Percentiles rank a stretch among this genome's conserved stretches.
phyloP scores from a whole-genome alignment of 1,140 invertebrate species.

The Zophobas atratus region DNA sequence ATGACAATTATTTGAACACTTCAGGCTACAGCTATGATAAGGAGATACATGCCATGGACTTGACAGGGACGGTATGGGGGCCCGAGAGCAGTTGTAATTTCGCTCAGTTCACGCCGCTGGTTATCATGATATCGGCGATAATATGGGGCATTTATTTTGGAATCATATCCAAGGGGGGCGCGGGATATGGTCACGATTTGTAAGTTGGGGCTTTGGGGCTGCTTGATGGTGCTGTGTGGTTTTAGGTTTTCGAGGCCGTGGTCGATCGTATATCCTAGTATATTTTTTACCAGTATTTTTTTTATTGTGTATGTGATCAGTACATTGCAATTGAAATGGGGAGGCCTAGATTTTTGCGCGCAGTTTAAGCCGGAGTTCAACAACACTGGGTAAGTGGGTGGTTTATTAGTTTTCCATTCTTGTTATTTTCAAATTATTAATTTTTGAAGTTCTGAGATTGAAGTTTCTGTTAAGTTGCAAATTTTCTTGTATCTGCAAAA shows the following conservation, averaged over 20 bases:
- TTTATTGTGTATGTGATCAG: conserved; percentile 35
- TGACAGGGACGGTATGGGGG: conserved; percentile 27
- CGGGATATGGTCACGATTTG: conserved; percentile 35
- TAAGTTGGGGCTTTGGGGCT: neutral
- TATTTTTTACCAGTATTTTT: conserved; percentile 39
- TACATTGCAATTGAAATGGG: neutral
- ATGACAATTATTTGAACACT: neutral
- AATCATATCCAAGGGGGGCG: conserved; percentile 47
- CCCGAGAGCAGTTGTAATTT: conserved; percentile 38
- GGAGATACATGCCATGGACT: conserved; percentile 5
- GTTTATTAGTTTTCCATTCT: too few relatives aligned
- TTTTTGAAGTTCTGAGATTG: too few relatives aligned
- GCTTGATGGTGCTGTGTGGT: neutral
- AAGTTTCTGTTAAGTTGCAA: too few relatives aligned
- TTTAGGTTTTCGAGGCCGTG: conserved; percentile 46
- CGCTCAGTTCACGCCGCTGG: conserved; percentile 48
- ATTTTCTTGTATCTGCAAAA: too few relatives aligned
- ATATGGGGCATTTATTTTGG: conserved; percentile 47
- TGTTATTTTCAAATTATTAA: too few relatives aligned
- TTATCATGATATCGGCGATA: conserved; percentile 42
- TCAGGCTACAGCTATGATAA: neutral
- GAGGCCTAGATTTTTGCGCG: conserved; percentile 13
- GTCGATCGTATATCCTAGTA: conserved; percentile 46
- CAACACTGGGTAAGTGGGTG: conserved; percentile 25
- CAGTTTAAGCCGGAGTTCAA: conserved; percentile 35